Conservation (phyloP, 2,113 vertebrate genomes). For the Ibidorhyncha struthersii region DNA sequence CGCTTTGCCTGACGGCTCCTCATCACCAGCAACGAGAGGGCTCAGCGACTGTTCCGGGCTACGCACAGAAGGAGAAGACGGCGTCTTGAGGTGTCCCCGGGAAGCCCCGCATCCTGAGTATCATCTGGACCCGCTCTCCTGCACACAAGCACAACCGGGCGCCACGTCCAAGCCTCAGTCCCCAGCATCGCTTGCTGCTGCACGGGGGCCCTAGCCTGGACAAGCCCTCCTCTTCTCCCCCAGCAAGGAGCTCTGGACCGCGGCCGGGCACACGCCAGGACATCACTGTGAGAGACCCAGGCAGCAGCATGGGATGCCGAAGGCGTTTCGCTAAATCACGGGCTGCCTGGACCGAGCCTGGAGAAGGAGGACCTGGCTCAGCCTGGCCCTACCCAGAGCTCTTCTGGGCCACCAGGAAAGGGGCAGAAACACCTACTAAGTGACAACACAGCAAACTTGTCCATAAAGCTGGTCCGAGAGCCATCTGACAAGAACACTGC, state of each 20-base stretch:
- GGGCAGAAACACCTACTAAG: background rate
- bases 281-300: background rate
- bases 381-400: background rate
- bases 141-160: background rate
- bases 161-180: background rate
- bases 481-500: background rate
- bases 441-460: background rate
- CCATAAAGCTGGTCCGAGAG: background rate
- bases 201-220: background rate
- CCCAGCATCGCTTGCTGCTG: background rate
- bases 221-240: background rate
- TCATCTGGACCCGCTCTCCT: background rate
- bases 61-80: background rate
- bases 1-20: accelerated
- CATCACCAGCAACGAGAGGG: accelerated
- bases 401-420: background rate
- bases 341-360: background rate
- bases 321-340: background rate
- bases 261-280: background rate
- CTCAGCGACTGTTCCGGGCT: background rate
- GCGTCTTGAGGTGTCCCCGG: background rate
- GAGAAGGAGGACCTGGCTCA: background rate
- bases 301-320: accelerated
- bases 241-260: accelerated
- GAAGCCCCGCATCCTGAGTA: background rate